Conservation (phyloP, 1,140 invertebrate species). For the Maconellicoccus hirsutus region DNA sequence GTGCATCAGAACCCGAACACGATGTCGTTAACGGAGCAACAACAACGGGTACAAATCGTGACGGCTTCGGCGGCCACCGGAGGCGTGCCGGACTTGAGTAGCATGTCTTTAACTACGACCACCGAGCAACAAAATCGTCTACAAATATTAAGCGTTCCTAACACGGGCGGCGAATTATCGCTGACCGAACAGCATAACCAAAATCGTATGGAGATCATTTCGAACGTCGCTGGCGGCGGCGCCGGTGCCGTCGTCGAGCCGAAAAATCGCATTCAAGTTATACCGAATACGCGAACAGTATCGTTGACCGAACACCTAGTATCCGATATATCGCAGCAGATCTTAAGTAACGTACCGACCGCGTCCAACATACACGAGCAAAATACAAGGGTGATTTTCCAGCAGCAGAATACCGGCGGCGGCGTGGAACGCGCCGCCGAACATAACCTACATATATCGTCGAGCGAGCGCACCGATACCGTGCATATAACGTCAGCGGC, state of each 20-base stretch:
- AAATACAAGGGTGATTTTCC: neutral
- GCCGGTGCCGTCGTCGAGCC: neutral
- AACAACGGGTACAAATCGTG: constrained; percentile 28
- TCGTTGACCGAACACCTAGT: constrained; percentile 5
- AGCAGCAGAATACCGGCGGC: neutral
- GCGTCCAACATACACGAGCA: constrained; percentile 14
- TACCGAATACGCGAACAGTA: constrained; percentile 12
- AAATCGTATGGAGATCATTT: constrained; percentile 23
- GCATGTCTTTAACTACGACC: constrained; percentile 19
- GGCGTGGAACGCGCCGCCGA: neutral
- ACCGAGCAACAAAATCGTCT: constrained; percentile 28
- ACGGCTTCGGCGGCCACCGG: constrained; percentile 13
- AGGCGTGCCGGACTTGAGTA: neutral
- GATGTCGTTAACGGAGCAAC: constrained; percentile 18
- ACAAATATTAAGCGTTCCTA: constrained; percentile 28
- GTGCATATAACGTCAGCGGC: neutral
- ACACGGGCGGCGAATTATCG: neutral
- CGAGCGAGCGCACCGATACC: neutral
- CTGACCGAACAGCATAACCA: neutral
- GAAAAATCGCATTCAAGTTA: constrained; percentile 20
- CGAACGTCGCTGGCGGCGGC: constrained; percentile 13
- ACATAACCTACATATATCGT: neutral
- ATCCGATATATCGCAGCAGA: constrained; percentile 12
- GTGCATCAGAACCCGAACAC: neutral
- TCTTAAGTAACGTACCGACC: constrained; percentile 11